These are phyloP conservation scores for Agriotes lineatus DNA, from an alignment of 2,888 invertebrate species.

Conservation along the genomic window DNA sequence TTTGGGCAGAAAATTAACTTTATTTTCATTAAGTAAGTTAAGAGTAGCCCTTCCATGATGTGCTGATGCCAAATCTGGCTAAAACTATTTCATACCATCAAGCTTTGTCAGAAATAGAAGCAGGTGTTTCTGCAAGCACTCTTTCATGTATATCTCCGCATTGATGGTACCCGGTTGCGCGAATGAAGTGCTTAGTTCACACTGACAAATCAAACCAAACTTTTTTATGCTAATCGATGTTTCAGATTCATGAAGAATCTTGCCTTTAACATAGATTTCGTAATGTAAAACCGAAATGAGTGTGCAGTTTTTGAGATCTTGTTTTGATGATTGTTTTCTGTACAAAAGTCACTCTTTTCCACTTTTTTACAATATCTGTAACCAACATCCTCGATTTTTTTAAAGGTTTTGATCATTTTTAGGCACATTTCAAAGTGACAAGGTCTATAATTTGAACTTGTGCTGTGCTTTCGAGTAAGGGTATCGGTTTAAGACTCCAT, in stretches of 20 bases:
- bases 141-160: background rate
- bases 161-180: background rate
- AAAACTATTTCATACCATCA: background rate
- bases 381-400: background rate
- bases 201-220: too few species aligned
- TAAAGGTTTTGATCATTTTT: background rate
- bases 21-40: background rate
- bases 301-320: background rate
- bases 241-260: background rate
- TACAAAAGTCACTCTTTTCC: background rate
- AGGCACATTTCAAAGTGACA: background rate
- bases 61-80: background rate
- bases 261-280: background rate
- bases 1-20: too few species aligned
- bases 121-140: conserved; percentile 1
- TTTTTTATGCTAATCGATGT: too few species aligned
- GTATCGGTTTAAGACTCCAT: background rate
- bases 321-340: background rate
- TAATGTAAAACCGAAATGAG: background rate
- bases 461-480: background rate
- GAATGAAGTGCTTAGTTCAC: background rate
- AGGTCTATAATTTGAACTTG: background rate
- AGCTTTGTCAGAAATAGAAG: background rate
- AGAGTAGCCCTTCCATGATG: background rate
- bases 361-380: background rate